Base-by-base conservation (phyloP, 2,797 vertebrate genomes). In the Chaunax sp. region DNA sequence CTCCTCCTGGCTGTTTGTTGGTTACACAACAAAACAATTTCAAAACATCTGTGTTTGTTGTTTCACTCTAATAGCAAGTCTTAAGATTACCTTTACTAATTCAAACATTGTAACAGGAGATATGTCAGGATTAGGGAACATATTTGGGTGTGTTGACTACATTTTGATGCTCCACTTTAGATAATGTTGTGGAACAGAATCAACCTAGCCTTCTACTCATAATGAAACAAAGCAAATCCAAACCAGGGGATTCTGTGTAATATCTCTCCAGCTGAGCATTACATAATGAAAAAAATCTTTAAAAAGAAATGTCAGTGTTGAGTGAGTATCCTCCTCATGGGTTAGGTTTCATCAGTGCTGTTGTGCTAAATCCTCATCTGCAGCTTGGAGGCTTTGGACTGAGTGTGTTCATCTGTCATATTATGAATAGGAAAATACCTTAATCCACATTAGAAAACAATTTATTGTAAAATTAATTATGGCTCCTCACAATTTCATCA, bases 331-430 rank as follows among this genome's bases (percentile, higher is more conserved):
- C 56, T 62, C n/a, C 35, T 30, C 59, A 50, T 28, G 44, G 67
- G 35, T 64, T 23, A 12, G 18, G 25, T 72, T 64, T 67, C 63
- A 66, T 50, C 37, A 19, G 47, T 38, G 56, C 47, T 49, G 64
- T 60, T 71, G 46, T 61, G 37, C 53, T 45, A 66, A 79, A 72
- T 62, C 53, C 45, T 56, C 65, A 76, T 75, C 61, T 72, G 70
- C 61, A 66, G 41, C 77, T n/a, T 70, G 23, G 68, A 72, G 77
- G 65, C 58, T 79, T 57, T 44, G 35, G 38, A 62, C 33, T 59
- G 46, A 46, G 40, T 33, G 22, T 22, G 22, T 69, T 82, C 66
- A 74, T 72, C 63, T 79, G 66, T 58, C 75, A 58, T 52, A 53
- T 69, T 54, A 49, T n/a, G 51, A 64, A 9, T 55, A 46, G 51